These are phyloP conservation scores for Harpalus rubripes DNA, from an alignment of 2,888 invertebrate species.

Conservation along the genomic window DNA sequence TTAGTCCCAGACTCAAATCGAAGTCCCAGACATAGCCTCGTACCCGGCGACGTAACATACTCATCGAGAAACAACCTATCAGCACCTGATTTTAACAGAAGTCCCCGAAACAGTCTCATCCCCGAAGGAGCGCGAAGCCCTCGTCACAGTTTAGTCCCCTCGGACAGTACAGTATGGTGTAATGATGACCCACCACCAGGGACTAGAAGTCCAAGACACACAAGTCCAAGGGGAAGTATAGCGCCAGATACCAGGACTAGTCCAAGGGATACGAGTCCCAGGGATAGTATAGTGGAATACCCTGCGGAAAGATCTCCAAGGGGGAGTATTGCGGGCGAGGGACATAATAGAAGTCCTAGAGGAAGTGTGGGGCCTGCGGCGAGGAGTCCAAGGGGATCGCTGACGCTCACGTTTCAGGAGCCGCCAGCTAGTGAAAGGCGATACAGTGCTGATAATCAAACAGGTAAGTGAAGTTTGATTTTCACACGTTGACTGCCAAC, in stretches of 20 bases:
- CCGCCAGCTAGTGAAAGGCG: slow-evolving; percentile 80
- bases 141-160: slow-evolving; percentile 81
- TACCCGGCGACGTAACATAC: slow-evolving; percentile 79
- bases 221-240: slow-evolving; percentile 79
- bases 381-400: slow-evolving; percentile 81
- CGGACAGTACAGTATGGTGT: slow-evolving; percentile 81
- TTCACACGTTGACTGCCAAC: no score
- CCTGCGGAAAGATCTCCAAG: slow-evolving; percentile 77
- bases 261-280: slow-evolving; percentile 82
- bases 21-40: slow-evolving; percentile 80
- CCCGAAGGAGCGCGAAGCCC: slow-evolving; percentile 82
- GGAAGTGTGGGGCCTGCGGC: slow-evolving; percentile 82
- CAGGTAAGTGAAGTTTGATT: slow-evolving; percentile 75
- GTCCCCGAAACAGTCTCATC: slow-evolving; percentile 79
- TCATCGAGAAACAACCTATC: slow-evolving; percentile 74
- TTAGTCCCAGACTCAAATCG: slow-evolving; percentile 76
- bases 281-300: slow-evolving; percentile 79
- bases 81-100: slow-evolving; percentile 74
- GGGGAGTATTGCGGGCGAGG: slow-evolving; percentile 81
- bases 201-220: slow-evolving; percentile 81
- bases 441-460: slow-evolving; percentile 81
- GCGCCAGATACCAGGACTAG: slow-evolving; percentile 80
- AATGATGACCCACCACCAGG: slow-evolving; percentile 77
- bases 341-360: slow-evolving; percentile 80
- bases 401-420: slow-evolving; percentile 83